Conservation (phyloP, 2,797 vertebrate genomes). For the Xerus rutilus region DNA sequence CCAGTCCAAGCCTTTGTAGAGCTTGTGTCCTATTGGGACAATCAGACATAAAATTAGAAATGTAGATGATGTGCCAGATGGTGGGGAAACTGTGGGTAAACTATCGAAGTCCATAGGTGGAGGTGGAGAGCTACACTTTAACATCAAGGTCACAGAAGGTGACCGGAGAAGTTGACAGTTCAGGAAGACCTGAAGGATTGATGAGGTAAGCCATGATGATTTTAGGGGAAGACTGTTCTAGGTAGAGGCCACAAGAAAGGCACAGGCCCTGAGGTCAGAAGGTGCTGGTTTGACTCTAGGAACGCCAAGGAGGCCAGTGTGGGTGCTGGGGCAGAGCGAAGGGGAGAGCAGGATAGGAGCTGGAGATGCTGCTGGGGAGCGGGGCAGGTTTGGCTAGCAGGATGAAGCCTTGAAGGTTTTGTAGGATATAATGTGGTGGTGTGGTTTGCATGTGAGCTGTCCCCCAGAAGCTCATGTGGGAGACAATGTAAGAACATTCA, state of each 20-base stretch:
- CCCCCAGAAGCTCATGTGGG: too few species aligned
- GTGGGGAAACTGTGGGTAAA: not conserved
- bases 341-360: not conserved
- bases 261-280: too few species aligned
- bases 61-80: not conserved
- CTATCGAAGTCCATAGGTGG: fast-evolving
- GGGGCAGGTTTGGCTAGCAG: not conserved
- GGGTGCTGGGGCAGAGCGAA: not conserved
- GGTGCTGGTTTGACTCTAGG: not conserved
- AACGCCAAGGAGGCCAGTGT: not conserved
- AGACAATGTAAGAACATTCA: too few species aligned
- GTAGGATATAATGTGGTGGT: too few species aligned
- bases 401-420: not conserved
- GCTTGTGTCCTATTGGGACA: not conserved
- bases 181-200: not conserved
- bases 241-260: not conserved
- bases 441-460: too few species aligned
- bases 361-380: not conserved
- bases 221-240: not conserved
- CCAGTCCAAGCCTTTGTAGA: not conserved
- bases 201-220: not conserved
- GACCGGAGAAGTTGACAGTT: not conserved
- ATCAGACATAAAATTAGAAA: not conserved
- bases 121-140: not conserved
- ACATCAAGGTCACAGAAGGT: not conserved